phyloP scores from a whole-genome alignment of 2,888 invertebrate genomes.

The Limnephilus rhombicus region DNA sequence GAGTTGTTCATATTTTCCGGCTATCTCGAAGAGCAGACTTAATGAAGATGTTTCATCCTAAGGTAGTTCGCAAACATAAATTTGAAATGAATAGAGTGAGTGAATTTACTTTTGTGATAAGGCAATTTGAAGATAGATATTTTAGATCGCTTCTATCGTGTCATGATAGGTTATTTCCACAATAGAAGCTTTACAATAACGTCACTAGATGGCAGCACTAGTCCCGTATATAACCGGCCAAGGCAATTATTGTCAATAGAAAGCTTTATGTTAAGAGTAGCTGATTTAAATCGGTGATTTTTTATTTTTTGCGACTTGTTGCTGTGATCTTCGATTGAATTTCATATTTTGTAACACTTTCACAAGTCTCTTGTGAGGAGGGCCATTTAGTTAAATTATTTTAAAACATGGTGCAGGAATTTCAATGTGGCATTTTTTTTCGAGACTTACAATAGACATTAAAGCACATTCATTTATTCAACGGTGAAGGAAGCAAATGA shows the following conservation, averaged over 20 bases:
- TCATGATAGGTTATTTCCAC: too few species aligned
- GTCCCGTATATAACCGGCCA: too few species aligned
- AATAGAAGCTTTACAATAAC: too few species aligned
- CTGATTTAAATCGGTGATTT: too few species aligned
- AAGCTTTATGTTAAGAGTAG: too few species aligned
- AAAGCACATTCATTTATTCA: not conserved
- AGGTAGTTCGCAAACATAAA: not conserved
- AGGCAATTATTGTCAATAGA: too few species aligned
- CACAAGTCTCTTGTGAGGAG: not conserved
- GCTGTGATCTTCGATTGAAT: not conserved
- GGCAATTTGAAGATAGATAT: too few species aligned
- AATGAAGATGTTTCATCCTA: not conserved
- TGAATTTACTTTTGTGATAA: too few species aligned
- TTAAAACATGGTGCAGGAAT: not conserved
- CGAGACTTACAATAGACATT: not conserved
- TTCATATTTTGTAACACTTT: not conserved
- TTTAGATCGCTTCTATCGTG: too few species aligned
- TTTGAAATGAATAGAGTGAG: too few species aligned
- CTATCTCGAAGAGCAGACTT: not conserved
- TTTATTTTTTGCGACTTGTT: not conserved
- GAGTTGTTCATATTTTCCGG: not conserved
- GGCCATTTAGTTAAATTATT: not conserved
- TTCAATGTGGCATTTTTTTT: not conserved
- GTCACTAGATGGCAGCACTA: too few species aligned
- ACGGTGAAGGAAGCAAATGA: not conserved